phyloP scores from a whole-genome alignment of 2,797 vertebrate species.

The Manis pentadactyla region DNA sequence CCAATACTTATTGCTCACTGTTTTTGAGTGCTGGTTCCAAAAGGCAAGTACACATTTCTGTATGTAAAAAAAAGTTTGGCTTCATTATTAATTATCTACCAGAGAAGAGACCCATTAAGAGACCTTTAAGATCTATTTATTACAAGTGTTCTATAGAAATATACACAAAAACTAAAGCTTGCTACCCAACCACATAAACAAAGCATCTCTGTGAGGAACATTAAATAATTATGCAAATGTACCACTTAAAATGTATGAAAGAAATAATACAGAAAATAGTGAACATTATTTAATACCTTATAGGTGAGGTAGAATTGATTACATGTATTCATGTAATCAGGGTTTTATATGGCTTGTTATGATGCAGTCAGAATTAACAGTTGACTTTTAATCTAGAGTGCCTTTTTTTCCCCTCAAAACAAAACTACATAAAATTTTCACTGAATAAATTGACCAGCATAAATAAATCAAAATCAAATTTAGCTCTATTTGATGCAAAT shows the following conservation, averaged over 20 bases:
- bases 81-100: background rate
- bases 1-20: background rate
- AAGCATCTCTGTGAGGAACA: background rate
- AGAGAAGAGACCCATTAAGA: background rate
- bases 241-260: background rate
- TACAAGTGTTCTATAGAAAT: background rate
- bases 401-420: background rate
- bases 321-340: background rate
- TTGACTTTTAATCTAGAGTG: background rate
- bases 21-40: background rate
- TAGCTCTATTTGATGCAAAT: background rate
- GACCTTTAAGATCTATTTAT: background rate
- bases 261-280: background rate
- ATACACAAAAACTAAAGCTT: background rate
- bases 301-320: background rate
- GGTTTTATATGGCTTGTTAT: background rate
- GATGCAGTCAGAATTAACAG: background rate
- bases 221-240: background rate
- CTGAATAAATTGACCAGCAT: background rate
- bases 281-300: background rate
- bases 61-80: background rate
- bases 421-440: background rate
- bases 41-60: background rate
- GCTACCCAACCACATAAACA: background rate
- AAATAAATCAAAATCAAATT: background rate